Base-by-base conservation (phyloP, 1,140 invertebrate species). In the Listronotus bonariensis region DNA sequence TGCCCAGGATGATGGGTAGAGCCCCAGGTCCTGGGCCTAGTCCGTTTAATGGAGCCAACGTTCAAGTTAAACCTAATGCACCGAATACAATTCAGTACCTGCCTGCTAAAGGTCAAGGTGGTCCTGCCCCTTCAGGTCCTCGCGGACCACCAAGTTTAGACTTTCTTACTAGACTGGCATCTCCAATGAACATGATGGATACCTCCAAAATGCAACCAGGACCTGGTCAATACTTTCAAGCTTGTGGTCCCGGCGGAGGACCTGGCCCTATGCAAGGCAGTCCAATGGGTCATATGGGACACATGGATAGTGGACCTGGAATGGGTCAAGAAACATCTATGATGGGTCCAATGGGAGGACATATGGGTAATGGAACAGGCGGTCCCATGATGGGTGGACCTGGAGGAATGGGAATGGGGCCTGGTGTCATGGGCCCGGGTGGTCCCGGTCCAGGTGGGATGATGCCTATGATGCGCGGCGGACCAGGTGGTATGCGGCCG, bases 61-160 rank as follows among this genome's bases (percentile, higher is more conserved):
- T 95, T 42, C 92, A 94, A 81, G 95, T 98, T 20, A 97, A 97
- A 82, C 91, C 95, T 1, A 96, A 91, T 80, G 95, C 95, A 2
- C 96, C 96, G 0, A 98, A 98, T 79, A 98, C 96, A 11, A 98
- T 98, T 74, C 96, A 98, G 81, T 98, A 98, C 83, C 87, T 98
- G 76, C 96, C 96, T 20, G 93, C 94, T 38, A 85, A 93, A 80
- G 89, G 92, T 10, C 92, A 92, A 73, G 84, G 89, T 68, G 81
- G 82, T 36, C 82, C 87, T 36, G 82, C 86, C 68, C 79, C 83
- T 68, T 12, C 36, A 11, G 83, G 83, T 52, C 83, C 87, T 8
- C 83, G 91, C 53, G 89, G 89, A n/a, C 92, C 92, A 1, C 93
- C 94, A 6, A 95, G 92, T 76, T 81, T 97, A 49, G 95, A 97